A percentile compares a stretch with the other conserved stretches of the same genome.
These are phyloP conservation scores for Hydractinia symbiolongicarpus DNA, from an alignment of 30 jellyfish, hydroid and myxozoan species.

Conservation along the genomic window DNA sequence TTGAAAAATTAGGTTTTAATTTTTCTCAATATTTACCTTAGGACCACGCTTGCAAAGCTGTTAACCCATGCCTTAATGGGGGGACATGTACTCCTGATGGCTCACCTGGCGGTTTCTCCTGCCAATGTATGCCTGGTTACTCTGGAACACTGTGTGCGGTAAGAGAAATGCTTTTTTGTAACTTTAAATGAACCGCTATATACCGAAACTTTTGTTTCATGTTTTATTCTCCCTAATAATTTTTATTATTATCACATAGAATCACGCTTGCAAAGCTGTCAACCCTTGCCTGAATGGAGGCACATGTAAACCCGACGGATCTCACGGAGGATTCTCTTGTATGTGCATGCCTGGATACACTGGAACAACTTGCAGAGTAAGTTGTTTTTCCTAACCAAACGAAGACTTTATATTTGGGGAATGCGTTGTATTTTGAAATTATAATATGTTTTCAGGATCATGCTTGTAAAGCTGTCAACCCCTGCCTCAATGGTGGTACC, in stretches of 20 bases:
- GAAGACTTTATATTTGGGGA: not conserved
- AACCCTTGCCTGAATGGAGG: slow-evolving; percentile 16
- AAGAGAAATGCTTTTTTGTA: not conserved
- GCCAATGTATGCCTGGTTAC: slow-evolving; percentile 67
- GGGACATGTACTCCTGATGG: slow-evolving; percentile 18
- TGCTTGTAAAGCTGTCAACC: slow-evolving; percentile 43
- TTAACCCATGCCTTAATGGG: slow-evolving; percentile 2
- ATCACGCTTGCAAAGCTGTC: slow-evolving; percentile 14
- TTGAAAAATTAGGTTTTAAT: too few relatives aligned
- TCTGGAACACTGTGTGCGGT: slow-evolving; percentile 49
- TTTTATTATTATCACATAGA: not conserved
- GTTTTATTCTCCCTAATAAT: not conserved
- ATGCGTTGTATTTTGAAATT: not conserved
- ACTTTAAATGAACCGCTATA: not conserved
- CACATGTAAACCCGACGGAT: slow-evolving; percentile 4
- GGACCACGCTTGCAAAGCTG: slow-evolving; percentile 20
- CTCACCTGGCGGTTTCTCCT: slow-evolving; percentile 26
- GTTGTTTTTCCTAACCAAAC: not conserved
- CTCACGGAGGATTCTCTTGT: slow-evolving; percentile 30
- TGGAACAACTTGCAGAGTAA: slow-evolving; percentile 50
- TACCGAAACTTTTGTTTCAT: not conserved
- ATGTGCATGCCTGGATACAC: slow-evolving; percentile 68
- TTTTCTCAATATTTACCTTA: not conserved
- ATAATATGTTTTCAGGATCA: not conserved
- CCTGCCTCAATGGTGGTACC: slow-evolving; percentile 61